These are phyloP conservation scores for Hybos culiciformis DNA, from an alignment of 2,888 invertebrate species.

Conservation along the genomic window DNA sequence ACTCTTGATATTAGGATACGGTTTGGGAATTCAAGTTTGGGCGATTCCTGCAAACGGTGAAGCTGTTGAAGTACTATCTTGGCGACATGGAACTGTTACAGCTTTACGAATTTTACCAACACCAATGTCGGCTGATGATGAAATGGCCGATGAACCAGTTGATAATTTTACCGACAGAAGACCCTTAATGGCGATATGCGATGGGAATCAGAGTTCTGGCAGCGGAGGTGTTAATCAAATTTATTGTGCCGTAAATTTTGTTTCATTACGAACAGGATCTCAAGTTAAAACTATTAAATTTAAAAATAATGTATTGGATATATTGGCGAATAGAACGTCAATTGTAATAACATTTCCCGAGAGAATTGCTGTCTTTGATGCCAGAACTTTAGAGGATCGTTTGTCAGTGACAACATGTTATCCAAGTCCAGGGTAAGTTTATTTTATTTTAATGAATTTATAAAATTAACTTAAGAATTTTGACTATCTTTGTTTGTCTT, in stretches of 20 bases:
- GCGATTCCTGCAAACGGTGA: constrained; percentile 78
- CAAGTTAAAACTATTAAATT: constrained; percentile 75
- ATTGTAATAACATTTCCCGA: constrained; percentile 81
- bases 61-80: constrained; percentile 86
- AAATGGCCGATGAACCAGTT: constrained; percentile 32
- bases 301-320: constrained; percentile 77
- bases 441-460: background rate
- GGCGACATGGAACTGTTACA: constrained; percentile 80
- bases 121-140: constrained; percentile 45
- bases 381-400: constrained; percentile 72
- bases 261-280: constrained; percentile 48
- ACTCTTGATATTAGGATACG: constrained; percentile 76
- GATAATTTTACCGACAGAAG: constrained; percentile 69
- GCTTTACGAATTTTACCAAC: constrained; percentile 72
- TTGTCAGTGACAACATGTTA: constrained; percentile 81
- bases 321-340: constrained; percentile 76
- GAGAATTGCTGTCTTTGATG: constrained; percentile 82
- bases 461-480: background rate
- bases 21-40: constrained; percentile 79
- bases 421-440: constrained; percentile 58
- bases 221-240: constrained; percentile 21
- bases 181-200: constrained; percentile 82
- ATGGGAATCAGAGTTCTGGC: constrained; percentile 56
- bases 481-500: background rate
- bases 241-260: constrained; percentile 68